Percentiles rank a stretch among this genome's conserved stretches.
Conservation (phyloP, 2,797 vertebrate species). For the Epinephelus malabaricus region DNA sequence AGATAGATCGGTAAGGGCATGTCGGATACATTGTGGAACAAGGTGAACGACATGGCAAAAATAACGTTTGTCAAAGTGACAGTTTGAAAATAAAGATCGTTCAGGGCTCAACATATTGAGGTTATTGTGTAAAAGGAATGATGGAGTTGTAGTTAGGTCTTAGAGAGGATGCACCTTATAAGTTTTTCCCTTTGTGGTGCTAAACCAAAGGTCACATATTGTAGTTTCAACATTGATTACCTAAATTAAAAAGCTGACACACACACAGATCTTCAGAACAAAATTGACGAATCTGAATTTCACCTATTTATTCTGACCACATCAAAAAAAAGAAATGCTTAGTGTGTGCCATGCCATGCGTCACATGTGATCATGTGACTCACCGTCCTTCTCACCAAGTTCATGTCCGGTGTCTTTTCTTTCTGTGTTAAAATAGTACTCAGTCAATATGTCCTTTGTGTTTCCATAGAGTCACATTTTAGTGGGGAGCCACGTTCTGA, state of each 20-base stretch:
- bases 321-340: not conserved
- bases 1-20: conserved; percentile 42
- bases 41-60: conserved; percentile 36
- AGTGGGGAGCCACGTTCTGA: conserved; percentile 28
- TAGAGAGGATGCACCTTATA: too few species aligned
- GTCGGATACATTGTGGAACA: conserved; percentile 21
- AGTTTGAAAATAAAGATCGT: conserved; percentile 45
- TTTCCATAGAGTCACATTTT: conserved; percentile 36
- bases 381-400: conserved; percentile 6
- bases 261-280: not conserved
- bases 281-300: not conserved
- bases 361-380: conserved; percentile 14
- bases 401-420: conserved; percentile 10
- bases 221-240: not conserved
- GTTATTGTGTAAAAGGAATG: conserved; percentile 55
- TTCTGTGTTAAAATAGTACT: conserved; percentile 26
- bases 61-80: conserved; percentile 63
- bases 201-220: too few species aligned
- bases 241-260: not conserved
- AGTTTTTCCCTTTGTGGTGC: too few species aligned
- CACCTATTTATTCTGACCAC: not conserved
- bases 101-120: conserved; percentile 20
- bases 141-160: conserved; percentile 37
- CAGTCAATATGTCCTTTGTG: conserved; percentile 36
- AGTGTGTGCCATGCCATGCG: too few species aligned